phyloP scores from a whole-genome alignment of 1,140 invertebrate species.

The Drosophila serrata region DNA sequence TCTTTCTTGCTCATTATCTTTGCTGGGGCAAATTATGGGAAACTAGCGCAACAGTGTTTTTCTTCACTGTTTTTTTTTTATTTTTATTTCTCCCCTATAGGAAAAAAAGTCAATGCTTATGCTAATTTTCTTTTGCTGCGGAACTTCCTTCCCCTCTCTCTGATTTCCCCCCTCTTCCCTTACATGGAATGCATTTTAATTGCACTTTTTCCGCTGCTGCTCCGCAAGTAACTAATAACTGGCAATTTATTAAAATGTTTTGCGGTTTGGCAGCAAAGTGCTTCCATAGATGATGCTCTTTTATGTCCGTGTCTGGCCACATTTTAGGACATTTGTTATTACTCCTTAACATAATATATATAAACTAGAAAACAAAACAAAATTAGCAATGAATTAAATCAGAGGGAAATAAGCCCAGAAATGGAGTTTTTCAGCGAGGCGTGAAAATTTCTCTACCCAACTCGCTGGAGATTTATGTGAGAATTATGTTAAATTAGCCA shows the following conservation, averaged over 20 bases:
- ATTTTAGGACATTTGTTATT: slow-evolving; percentile 55
- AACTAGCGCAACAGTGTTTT: slow-evolving; percentile 64
- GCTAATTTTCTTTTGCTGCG: slow-evolving; percentile 72
- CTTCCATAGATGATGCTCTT: slow-evolving; percentile 6
- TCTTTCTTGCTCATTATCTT: slow-evolving; percentile 69
- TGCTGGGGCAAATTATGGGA: slow-evolving; percentile 74
- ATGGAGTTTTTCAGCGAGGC: slow-evolving; percentile 53
- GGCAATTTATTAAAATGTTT: slow-evolving; percentile 82
- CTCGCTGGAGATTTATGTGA: slow-evolving; percentile 77
- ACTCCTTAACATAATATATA: neutral
- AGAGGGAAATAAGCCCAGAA: slow-evolving; percentile 29
- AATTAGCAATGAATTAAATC: slow-evolving; percentile 11
- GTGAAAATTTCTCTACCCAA: slow-evolving; percentile 81
- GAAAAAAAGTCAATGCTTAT: slow-evolving; percentile 72
- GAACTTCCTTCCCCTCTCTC: slow-evolving; percentile 53
- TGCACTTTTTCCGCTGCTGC: slow-evolving; percentile 76
- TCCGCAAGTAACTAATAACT: slow-evolving; percentile 72
- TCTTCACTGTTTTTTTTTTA: slow-evolving; percentile 37
- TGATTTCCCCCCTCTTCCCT: neutral
- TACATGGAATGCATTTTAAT: slow-evolving; percentile 72
- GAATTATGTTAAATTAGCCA: slow-evolving; percentile 81
- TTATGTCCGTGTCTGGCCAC: slow-evolving; percentile 33
- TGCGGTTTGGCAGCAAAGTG: slow-evolving; percentile 58
- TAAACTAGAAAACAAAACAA: slow-evolving; percentile 14
- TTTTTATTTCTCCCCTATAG: slow-evolving; percentile 31